Conservation (phyloP, 1,140 invertebrate genomes). For the Eupristina koningsbergeri region DNA sequence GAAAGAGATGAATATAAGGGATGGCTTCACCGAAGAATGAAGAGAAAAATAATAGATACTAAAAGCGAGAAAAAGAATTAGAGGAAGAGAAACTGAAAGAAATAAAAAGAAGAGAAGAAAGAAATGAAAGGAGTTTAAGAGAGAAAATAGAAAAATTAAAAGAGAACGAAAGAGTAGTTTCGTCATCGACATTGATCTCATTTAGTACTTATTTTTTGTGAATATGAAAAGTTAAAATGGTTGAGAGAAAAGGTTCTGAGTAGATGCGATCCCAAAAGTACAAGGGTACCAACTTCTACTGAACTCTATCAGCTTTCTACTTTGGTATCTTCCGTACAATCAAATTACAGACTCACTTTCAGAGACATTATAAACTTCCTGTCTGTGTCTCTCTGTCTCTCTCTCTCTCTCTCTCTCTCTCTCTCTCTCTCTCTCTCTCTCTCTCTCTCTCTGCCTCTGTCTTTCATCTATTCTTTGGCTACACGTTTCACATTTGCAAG, state of each 20-base stretch:
- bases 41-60: background rate
- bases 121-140: background rate
- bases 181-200: background rate
- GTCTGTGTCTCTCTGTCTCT: constrained; percentile 49
- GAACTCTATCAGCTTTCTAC: constrained; percentile 56
- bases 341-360: constrained; percentile 61
- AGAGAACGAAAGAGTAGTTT: background rate
- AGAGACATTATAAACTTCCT: constrained; percentile 53
- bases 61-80: background rate
- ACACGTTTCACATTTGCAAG: background rate
- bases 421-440: constrained; percentile 32
- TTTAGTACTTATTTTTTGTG: constrained; percentile 19
- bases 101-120: background rate
- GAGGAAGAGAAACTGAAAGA: background rate
- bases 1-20: too few relatives aligned
- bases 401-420: background rate
- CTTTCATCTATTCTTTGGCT: too few relatives aligned
- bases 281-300: constrained; percentile 57
- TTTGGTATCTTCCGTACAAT: constrained; percentile 57
- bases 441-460: background rate
- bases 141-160: background rate
- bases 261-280: background rate
- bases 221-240: constrained; percentile 52
- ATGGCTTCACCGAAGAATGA: too few relatives aligned
- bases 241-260: constrained; percentile 50